These are phyloP conservation scores for Tapirus terrestris DNA, from an alignment of 2,113 vertebrate species.

Conservation along the genomic window DNA sequence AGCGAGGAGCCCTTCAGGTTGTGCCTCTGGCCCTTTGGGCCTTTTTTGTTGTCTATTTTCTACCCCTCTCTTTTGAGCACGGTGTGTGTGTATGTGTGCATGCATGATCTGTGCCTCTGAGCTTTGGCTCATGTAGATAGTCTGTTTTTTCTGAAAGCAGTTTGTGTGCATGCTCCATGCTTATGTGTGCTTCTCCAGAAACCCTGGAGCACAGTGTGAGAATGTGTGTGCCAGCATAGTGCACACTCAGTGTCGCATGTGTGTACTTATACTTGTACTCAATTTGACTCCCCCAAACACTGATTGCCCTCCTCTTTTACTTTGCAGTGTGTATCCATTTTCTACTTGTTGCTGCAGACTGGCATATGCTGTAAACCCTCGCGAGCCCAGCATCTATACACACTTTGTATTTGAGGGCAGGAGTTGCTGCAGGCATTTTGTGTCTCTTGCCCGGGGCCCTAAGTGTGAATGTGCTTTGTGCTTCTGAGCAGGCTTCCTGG, in stretches of 20 bases:
- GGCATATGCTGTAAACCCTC: constrained; percentile 59
- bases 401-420: constrained; percentile 43
- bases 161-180: constrained; percentile 71
- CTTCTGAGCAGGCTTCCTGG: constrained; percentile 44
- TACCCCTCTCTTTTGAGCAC: constrained; percentile 15
- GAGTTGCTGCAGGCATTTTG: constrained; percentile 34
- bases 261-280: constrained; percentile 54
- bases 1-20: constrained; percentile 94
- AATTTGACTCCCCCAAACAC: background rate
- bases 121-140: constrained; percentile 51
- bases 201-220: constrained; percentile 20
- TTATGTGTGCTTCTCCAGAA: constrained; percentile 49
- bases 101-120: constrained; percentile 59
- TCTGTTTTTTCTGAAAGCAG: constrained; percentile 54
- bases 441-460: constrained; percentile 38
- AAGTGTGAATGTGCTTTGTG: constrained; percentile 28
- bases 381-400: constrained; percentile 63
- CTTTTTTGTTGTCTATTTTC: constrained; percentile 68
- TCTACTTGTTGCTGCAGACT: constrained; percentile 33
- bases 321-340: constrained; percentile 46
- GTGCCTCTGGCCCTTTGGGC: constrained; percentile 82
- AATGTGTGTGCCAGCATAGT: constrained; percentile 46
- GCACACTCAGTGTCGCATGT: constrained; percentile 59
- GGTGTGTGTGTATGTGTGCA: background rate
- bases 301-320: background rate